phyloP scores from a whole-genome alignment of 2,888 invertebrate genomes.

The Gandaritis pyraliata region DNA sequence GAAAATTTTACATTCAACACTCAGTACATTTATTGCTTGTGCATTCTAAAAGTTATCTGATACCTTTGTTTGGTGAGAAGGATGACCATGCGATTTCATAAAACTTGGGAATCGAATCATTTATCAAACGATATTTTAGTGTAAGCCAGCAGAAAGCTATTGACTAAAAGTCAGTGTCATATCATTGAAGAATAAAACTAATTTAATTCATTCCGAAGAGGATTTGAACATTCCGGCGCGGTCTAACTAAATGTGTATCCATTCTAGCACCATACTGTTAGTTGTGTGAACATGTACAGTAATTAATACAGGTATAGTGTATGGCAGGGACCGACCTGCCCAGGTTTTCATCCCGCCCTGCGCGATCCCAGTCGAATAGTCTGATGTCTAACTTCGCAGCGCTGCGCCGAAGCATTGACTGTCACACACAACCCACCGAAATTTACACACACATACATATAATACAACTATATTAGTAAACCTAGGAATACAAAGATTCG shows the following conservation, averaged over 20 bases:
- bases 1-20: background rate
- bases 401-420: conserved; percentile 73
- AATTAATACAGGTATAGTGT: conserved; percentile 31
- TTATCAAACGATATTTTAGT: too few species aligned
- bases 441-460: conserved; percentile 55
- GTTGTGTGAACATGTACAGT: conserved; percentile 42
- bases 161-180: background rate
- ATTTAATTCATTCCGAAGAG: conserved; percentile 23
- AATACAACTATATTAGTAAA: conserved; percentile 25
- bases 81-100: too few species aligned
- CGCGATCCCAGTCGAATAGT: conserved; percentile 96
- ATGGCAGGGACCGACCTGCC: conserved; percentile 89
- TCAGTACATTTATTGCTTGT: background rate
- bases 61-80: too few species aligned
- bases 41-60: too few species aligned
- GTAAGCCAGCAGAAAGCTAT: too few species aligned
- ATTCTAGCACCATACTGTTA: conserved; percentile 37
- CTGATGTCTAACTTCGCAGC: conserved; percentile 76
- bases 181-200: background rate
- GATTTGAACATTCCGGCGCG: conserved; percentile 20
- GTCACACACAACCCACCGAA: conserved; percentile 70
- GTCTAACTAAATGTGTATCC: conserved; percentile 29
- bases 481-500: background rate
- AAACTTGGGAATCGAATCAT: too few species aligned
- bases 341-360: conserved; percentile 95